Conservation (phyloP, 2,113 vertebrate species). For the Aplodontia rufa region DNA sequence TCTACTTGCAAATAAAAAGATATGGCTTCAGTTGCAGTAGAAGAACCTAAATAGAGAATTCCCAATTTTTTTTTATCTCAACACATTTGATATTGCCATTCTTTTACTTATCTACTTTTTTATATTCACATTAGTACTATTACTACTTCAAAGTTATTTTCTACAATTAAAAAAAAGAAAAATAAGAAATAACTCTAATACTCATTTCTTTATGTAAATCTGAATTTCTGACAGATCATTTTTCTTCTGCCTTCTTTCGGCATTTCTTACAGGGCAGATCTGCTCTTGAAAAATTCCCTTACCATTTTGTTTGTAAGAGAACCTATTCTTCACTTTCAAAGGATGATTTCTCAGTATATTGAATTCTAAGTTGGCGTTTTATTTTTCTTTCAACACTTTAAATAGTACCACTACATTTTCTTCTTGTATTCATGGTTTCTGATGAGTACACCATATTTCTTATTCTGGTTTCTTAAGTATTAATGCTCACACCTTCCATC, state of each 20-base stretch:
- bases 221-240: background rate
- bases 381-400: background rate
- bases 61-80: background rate
- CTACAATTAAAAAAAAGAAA: background rate
- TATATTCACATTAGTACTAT: no score
- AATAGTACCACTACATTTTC: no score
- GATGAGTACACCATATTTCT: background rate
- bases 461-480: background rate
- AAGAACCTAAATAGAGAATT: background rate
- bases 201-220: background rate
- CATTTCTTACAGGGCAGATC: background rate
- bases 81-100: background rate
- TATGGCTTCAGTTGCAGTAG: background rate
- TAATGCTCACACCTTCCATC: background rate
- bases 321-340: background rate
- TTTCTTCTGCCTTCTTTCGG: background rate
- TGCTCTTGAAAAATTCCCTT: background rate
- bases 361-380: background rate
- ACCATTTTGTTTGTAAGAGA: background rate
- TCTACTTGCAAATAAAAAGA: background rate
- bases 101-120: background rate
- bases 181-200: background rate
- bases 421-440: background rate
- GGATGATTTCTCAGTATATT: background rate
- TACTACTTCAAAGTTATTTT: background rate